Percentiles rank a stretch among this genome's conserved stretches.
Evolutionary conservation across 2,797 vertebrate species (phyloP).

Genomic region (Rhabdophis nuchalis): DNA sequence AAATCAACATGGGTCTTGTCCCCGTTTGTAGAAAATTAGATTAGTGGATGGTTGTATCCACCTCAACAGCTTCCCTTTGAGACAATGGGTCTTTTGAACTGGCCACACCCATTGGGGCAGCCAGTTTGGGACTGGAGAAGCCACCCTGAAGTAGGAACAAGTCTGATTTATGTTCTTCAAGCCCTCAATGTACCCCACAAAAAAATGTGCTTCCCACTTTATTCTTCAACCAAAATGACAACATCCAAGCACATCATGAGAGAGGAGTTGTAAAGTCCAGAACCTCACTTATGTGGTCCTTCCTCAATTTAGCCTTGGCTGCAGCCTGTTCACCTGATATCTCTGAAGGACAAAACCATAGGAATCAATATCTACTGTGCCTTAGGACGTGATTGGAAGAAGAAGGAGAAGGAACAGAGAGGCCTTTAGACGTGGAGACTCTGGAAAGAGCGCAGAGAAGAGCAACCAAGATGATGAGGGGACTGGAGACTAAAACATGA

Average conservation of each 20-base stretch:
- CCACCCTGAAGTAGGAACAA: background rate
- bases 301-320: background rate
- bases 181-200: background rate
- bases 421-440: background rate
- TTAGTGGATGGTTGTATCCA: background rate
- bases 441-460: too few relatives aligned
- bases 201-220: background rate
- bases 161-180: background rate
- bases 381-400: background rate
- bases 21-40: background rate
- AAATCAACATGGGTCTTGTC: background rate
- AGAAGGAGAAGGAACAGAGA: background rate
- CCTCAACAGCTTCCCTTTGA: background rate
- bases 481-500: too few relatives aligned
- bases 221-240: background rate
- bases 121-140: background rate
- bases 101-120: background rate
- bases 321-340: background rate
- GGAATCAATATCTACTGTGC: background rate
- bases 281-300: background rate
- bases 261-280: background rate
- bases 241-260: background rate
- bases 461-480: too few relatives aligned
- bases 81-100: background rate
- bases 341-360: background rate